These are phyloP conservation scores for Girardinus metallicus DNA, from an alignment of 2,797 vertebrate genomes.

Conservation along the genomic window DNA sequence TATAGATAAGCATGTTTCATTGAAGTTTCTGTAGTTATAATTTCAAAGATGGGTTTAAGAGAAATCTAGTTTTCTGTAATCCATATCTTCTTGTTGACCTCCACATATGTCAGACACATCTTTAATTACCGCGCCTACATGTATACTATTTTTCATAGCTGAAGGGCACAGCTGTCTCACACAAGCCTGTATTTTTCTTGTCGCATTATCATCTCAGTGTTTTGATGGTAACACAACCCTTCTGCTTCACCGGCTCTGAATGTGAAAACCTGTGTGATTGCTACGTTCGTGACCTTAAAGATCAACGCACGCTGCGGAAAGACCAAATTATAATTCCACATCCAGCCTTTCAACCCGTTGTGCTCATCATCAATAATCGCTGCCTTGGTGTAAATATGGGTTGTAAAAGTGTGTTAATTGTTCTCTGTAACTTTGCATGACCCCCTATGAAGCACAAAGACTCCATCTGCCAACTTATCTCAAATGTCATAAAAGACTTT, in stretches of 20 bases:
- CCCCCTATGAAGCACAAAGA: background rate
- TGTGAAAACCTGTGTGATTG: slow-evolving; percentile 29
- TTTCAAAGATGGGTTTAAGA: background rate
- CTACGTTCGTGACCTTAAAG: slow-evolving; percentile 19
- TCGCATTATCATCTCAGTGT: slow-evolving; percentile 42
- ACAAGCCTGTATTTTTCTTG: slow-evolving; percentile 50
- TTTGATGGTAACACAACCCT: slow-evolving; percentile 13
- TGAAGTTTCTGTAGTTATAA: background rate
- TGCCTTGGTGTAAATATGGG: slow-evolving; percentile 19
- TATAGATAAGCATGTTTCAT: background rate
- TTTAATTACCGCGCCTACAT: slow-evolving; percentile 40
- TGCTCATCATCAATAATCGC: slow-evolving; percentile 49
- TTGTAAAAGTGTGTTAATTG: slow-evolving; percentile 20
- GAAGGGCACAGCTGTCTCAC: slow-evolving; percentile 52
- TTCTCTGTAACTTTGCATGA: slow-evolving; percentile 13
- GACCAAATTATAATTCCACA: slow-evolving; percentile 38
- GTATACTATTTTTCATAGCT: slow-evolving; percentile 33
- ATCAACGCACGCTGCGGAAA: slow-evolving; percentile 1
- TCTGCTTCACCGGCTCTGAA: slow-evolving; percentile 26
- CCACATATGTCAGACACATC: background rate
- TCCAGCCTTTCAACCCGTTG: slow-evolving; percentile 30
- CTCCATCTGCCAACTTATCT: background rate
- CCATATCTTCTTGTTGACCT: background rate
- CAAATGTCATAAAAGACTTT: background rate
- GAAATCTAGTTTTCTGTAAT: background rate